Base-by-base conservation (phyloP, 2,888 invertebrate species). In the Tryphoninae sp. region DNA sequence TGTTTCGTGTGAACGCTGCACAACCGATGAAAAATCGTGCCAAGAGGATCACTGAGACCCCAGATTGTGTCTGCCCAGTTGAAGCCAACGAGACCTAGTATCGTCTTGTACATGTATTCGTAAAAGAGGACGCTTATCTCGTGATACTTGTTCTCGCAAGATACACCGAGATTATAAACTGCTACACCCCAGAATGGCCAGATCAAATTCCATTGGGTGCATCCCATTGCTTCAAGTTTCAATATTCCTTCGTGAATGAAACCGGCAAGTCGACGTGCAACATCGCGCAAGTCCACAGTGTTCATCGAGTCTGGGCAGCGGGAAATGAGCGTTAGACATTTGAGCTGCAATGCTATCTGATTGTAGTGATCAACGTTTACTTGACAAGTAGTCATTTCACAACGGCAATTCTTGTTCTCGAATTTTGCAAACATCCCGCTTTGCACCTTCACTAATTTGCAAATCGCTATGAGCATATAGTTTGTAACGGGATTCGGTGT, bases 111-210 rank as follows among this genome's bases (percentile, higher is more conserved):
- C 1, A 91, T 61, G 1, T 87, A 40, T 26, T 86, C 84, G 62
- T 84, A 88, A 1, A 89, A 68, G 19, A 59, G 26, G 42, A 83
- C 78, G 16, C 86, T 84, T 61, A 87, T 83, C 7, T 86, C 81
- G n/a, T 86, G 86, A 79, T 79, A 83, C 4, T 62, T 75, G 3
- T 85, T 59, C 23, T 87, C 85, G 58, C 80, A 85, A 3, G 80
- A 62, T 23, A 89, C 72, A 11, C 86, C 86, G 11, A 89, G 72
- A 62, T 90, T 90, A 67, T 89, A 89, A 42, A 90, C 84, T 8
- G 83, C 59, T 51, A 82, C 85, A 2, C 88, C 87, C 74, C 85
- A 86, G 0, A 64, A 67, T 8, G 73, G 77, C 91, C 91, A 91
- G 11, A 90, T 45, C 1, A 58, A 19, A 8, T 49, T 40, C 88